These are phyloP conservation scores for Phyllotis vaccarum DNA, from an alignment of 2,797 vertebrate genomes.

Conservation along the genomic window DNA sequence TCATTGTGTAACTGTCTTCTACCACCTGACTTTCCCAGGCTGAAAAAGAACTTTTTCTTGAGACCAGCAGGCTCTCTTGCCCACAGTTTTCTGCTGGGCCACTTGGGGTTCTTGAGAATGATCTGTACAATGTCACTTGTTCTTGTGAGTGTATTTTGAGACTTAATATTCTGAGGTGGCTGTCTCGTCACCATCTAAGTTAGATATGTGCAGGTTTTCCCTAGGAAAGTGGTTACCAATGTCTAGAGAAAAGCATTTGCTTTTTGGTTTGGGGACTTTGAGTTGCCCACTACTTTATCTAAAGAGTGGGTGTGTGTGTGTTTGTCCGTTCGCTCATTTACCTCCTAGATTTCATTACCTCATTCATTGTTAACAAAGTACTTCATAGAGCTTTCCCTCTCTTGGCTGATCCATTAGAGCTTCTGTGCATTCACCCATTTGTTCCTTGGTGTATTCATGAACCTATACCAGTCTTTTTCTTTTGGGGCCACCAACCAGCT, in stretches of 20 bases:
- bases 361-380: background rate
- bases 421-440: background rate
- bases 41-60: constrained; percentile 8
- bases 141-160: constrained; percentile 59
- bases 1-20: background rate
- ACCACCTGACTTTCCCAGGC: background rate
- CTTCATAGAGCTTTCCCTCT: background rate
- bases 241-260: background rate
- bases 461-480: too few relatives aligned
- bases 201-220: background rate
- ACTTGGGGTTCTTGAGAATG: background rate
- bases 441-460: background rate
- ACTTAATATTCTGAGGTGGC: background rate
- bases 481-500: too few relatives aligned
- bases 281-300: background rate
- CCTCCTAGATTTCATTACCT: background rate
- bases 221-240: background rate
- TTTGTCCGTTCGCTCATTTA: too few relatives aligned
- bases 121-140: background rate
- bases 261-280: background rate
- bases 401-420: background rate
- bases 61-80: background rate
- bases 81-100: too few relatives aligned
- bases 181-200: constrained; percentile 16
- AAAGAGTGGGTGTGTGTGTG: background rate